Conservation (phyloP, 2,797 vertebrate species). For the Poecilia velifera region DNA sequence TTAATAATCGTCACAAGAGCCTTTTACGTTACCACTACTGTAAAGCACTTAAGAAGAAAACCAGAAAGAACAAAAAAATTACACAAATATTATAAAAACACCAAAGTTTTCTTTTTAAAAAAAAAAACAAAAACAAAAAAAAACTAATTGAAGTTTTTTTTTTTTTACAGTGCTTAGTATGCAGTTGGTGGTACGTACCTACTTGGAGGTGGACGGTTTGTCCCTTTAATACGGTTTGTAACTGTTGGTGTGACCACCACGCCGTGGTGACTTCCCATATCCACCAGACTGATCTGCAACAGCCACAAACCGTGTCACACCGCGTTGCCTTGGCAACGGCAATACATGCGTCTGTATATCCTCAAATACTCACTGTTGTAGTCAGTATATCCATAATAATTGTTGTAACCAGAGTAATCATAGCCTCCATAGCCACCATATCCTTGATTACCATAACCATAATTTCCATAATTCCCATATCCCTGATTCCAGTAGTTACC, state of each 20-base stretch:
- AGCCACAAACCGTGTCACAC: slow-evolving; percentile 2
- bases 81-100: slow-evolving; percentile 83
- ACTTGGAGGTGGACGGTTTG: slow-evolving; percentile 84
- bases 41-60: slow-evolving; percentile 96
- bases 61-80: slow-evolving; percentile 83
- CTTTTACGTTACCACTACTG: slow-evolving; percentile 94
- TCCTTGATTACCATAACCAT: slow-evolving; percentile 96
- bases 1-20: slow-evolving; percentile 86
- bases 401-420: slow-evolving; percentile 99
- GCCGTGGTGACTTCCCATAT: slow-evolving; percentile 97
- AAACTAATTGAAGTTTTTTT: slow-evolving; percentile 58
- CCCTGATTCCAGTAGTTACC: slow-evolving; percentile 98
- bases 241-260: slow-evolving; percentile 98
- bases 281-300: slow-evolving; percentile 94
- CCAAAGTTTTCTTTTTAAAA: slow-evolving; percentile 71
- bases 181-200: slow-evolving; percentile 85
- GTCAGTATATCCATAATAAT: slow-evolving; percentile 98
- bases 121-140: slow-evolving; percentile 61
- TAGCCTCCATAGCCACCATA: slow-evolving; percentile 97
- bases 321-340: background rate
- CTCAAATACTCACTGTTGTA: slow-evolving; percentile 90
- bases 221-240: slow-evolving; percentile 99
- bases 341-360: background rate
- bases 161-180: slow-evolving; percentile 29
- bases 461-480: slow-evolving; percentile 91